These are phyloP conservation scores for Galeopsomyia nigrocyanea DNA, from an alignment of 2,888 invertebrate genomes.

Conservation along the genomic window DNA sequence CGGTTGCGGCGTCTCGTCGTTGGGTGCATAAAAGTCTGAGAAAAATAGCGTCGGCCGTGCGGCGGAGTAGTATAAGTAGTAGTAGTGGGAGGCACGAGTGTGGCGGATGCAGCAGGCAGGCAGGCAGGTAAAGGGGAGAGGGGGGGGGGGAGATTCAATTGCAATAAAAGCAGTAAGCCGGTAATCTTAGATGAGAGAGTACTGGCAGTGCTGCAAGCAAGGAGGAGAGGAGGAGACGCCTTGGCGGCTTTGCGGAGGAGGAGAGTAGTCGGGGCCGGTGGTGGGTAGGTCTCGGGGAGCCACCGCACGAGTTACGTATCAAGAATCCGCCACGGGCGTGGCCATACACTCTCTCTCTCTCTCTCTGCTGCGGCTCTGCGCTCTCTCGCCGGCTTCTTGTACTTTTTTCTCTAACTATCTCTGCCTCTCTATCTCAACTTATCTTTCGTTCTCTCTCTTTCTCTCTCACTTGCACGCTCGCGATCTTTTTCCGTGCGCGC, in stretches of 20 bases:
- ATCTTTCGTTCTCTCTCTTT: slow-evolving; percentile 31
- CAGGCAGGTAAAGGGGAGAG: slow-evolving; percentile 44
- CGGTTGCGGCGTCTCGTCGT: background rate
- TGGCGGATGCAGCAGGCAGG: slow-evolving; percentile 21
- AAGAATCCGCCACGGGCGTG: slow-evolving; percentile 69
- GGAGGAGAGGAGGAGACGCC: slow-evolving; percentile 57
- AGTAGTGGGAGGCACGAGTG: slow-evolving; percentile 36
- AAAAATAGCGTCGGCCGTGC: slow-evolving; percentile 26
- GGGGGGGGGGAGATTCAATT: slow-evolving; percentile 62
- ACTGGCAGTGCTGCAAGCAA: slow-evolving; percentile 45
- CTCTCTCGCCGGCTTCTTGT: slow-evolving; percentile 9
- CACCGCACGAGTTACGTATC: slow-evolving; percentile 69
- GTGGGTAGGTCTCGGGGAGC: slow-evolving; percentile 66
- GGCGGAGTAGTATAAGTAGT: background rate
- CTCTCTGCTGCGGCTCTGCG: slow-evolving; percentile 20
- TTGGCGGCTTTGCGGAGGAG: slow-evolving; percentile 50
- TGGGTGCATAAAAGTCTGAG: slow-evolving; percentile 23
- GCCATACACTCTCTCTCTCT: slow-evolving; percentile 58
- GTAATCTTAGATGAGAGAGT: slow-evolving; percentile 60
- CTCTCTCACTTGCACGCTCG: slow-evolving; percentile 21
- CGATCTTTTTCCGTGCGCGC: slow-evolving; percentile 20
- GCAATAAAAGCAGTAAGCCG: slow-evolving; percentile 65
- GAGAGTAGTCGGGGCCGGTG: slow-evolving; percentile 57
- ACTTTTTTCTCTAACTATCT: slow-evolving; percentile 34
- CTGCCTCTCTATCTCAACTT: slow-evolving; percentile 42